Evolutionary conservation across 2,797 vertebrate species (phyloP).

Genomic region (Pelodytes ibericus): DNA sequence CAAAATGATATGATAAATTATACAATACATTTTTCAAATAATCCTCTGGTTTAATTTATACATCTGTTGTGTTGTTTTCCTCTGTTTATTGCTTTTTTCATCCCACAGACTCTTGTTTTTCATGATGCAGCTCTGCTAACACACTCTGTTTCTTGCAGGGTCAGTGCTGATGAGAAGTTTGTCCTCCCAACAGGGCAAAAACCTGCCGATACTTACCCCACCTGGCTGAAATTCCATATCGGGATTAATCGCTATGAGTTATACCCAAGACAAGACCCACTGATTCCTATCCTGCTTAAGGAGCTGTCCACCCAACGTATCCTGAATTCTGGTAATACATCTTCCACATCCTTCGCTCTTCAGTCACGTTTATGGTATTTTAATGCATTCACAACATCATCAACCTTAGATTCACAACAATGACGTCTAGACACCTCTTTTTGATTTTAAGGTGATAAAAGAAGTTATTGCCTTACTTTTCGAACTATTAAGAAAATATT

Average conservation of each 20-base stretch:
- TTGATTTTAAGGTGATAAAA: too few relatives aligned
- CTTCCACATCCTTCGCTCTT: neutral
- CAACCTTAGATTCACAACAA: too few relatives aligned
- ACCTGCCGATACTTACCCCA: constrained; percentile 63
- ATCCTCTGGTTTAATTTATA: too few relatives aligned
- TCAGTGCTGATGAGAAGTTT: constrained; percentile 59
- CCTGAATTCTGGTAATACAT: constrained; percentile 69
- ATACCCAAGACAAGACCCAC: constrained; percentile 74
- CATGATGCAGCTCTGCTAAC: neutral
- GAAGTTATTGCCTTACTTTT: too few relatives aligned
- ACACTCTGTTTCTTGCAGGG: constrained; percentile 56
- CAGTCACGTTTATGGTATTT: too few relatives aligned
- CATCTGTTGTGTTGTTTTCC: too few relatives aligned
- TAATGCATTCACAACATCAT: too few relatives aligned
- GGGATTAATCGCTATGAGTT: constrained; percentile 81
- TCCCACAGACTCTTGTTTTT: neutral
- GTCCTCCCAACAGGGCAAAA: constrained; percentile 60
- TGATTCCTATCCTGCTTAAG: constrained; percentile 62
- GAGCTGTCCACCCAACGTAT: constrained; percentile 74
- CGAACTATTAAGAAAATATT: too few relatives aligned
- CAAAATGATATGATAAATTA: too few relatives aligned
- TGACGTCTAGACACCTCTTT: too few relatives aligned
- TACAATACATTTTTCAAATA: too few relatives aligned
- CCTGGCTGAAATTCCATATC: constrained; percentile 79
- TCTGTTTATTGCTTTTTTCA: too few relatives aligned